These are phyloP conservation scores for Dascillus cervinus DNA, from an alignment of 2,888 invertebrate genomes.

Conservation along the genomic window DNA sequence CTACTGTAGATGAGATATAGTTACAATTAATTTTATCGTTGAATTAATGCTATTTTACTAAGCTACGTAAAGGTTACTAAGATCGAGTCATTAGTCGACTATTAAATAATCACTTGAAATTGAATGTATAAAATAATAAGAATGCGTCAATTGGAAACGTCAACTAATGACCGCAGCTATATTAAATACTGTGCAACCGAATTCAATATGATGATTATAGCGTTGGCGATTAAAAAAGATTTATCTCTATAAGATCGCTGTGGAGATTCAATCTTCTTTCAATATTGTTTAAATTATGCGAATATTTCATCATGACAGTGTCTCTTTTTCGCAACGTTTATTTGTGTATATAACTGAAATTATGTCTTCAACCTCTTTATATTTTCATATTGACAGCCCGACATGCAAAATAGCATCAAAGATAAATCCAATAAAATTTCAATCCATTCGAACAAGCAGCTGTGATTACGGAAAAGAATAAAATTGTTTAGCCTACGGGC, in stretches of 20 bases:
- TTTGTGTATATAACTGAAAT: not conserved
- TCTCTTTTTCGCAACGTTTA: too few species aligned
- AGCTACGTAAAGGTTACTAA: conserved; percentile 9
- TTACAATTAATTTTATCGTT: conserved; percentile 17
- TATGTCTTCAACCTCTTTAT: not conserved
- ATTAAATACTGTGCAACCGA: too few species aligned
- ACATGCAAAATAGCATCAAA: not conserved
- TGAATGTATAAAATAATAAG: not conserved
- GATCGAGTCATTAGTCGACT: conserved; percentile 6
- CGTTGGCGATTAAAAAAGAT: too few species aligned
- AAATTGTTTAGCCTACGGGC: conserved; percentile 11
- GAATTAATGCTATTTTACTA: conserved; percentile 13
- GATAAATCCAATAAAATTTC: conserved; percentile 5
- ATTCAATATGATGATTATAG: too few species aligned
- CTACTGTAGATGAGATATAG: conserved; percentile 13
- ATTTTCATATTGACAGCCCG: too few species aligned
- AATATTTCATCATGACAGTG: not conserved
- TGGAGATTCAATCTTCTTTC: not conserved
- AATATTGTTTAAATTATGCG: not conserved
- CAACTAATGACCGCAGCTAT: too few species aligned
- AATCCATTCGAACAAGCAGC: conserved; percentile 7
- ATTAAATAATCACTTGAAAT: conserved; percentile 3
- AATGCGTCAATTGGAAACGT: too few species aligned
- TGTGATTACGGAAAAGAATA: conserved; percentile 11
- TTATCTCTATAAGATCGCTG: not conserved